phyloP scores from a whole-genome alignment of 2,888 invertebrate species.

The Spisula solida region DNA sequence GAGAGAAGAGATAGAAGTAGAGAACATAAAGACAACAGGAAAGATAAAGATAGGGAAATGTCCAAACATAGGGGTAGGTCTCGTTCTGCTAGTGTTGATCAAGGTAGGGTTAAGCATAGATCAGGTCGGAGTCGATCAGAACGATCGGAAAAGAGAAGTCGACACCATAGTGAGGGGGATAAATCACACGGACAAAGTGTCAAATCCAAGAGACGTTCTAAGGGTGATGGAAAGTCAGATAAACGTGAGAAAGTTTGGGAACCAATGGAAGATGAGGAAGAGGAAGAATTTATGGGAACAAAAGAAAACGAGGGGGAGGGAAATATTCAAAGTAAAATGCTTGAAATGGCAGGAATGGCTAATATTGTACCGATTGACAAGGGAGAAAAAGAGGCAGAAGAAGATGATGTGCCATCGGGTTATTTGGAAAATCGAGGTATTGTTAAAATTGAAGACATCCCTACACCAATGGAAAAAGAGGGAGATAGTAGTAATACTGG shows the following conservation, averaged over 20 bases:
- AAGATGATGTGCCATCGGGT: conserved; percentile 9
- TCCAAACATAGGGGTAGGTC: conserved; percentile 50
- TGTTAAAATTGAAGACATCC: conserved; percentile 15
- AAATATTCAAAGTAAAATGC: conserved; percentile 63
- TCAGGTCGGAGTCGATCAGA: conserved; percentile 66
- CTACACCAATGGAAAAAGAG: background rate
- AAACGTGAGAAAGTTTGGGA: conserved; percentile 70
- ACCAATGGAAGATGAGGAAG: conserved; percentile 73
- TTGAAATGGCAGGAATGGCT: conserved; percentile 63
- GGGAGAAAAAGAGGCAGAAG: conserved; percentile 45
- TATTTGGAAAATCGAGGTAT: conserved; percentile 15
- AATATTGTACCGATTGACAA: conserved; percentile 34
- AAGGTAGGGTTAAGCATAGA: conserved; percentile 58
- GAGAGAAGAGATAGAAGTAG: conserved; percentile 45
- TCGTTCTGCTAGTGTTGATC: conserved; percentile 36
- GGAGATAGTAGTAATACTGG: background rate
- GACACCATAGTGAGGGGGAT: conserved; percentile 64
- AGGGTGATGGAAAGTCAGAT: conserved; percentile 65
- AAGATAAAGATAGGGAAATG: conserved; percentile 49
- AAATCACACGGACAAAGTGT: conserved; percentile 50
- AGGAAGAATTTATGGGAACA: conserved; percentile 71
- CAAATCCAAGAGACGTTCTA: conserved; percentile 57
- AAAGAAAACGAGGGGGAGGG: conserved; percentile 51
- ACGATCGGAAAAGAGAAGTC: conserved; percentile 54
- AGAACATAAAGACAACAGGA: conserved; percentile 43